Evolutionary conservation across 2,888 invertebrate genomes (phyloP).

Genomic region (Eilema griseolum): DNA sequence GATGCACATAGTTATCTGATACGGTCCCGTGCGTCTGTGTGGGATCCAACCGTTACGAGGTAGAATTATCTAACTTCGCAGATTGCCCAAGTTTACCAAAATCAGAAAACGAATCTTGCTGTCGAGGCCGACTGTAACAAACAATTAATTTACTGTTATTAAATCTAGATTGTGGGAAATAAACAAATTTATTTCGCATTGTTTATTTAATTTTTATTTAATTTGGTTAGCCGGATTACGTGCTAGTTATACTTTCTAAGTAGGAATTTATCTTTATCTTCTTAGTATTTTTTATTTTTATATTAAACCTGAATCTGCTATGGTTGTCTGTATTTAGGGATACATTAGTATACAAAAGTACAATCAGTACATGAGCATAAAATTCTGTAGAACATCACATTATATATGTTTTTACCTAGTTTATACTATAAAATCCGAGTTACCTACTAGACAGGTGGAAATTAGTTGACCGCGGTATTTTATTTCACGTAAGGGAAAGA

Average conservation of each 20-base stretch:
- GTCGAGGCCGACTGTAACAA: conserved; percentile 1
- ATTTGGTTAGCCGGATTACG: not conserved
- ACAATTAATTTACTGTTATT: conserved; percentile 1
- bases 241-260: not conserved
- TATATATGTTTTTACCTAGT: not conserved
- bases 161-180: conserved; percentile 10
- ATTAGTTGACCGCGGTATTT: no score
- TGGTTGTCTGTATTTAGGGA: not conserved
- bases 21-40: conserved; percentile 27
- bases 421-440: not conserved
- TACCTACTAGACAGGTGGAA: no score
- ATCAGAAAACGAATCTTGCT: not conserved
- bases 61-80: conserved; percentile 6
- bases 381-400: not conserved
- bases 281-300: not conserved
- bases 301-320: not conserved
- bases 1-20: conserved; percentile 1
- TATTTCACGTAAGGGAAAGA: no score
- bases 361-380: not conserved
- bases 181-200: conserved; percentile 8
- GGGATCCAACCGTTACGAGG: conserved; percentile 25
- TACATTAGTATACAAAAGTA: not conserved
- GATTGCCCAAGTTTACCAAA: not conserved
- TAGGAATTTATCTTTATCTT: no score
- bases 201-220: conserved; percentile 9